Conservation (phyloP, 2,113 vertebrate species). For the Psittacula cyanocephala region DNA sequence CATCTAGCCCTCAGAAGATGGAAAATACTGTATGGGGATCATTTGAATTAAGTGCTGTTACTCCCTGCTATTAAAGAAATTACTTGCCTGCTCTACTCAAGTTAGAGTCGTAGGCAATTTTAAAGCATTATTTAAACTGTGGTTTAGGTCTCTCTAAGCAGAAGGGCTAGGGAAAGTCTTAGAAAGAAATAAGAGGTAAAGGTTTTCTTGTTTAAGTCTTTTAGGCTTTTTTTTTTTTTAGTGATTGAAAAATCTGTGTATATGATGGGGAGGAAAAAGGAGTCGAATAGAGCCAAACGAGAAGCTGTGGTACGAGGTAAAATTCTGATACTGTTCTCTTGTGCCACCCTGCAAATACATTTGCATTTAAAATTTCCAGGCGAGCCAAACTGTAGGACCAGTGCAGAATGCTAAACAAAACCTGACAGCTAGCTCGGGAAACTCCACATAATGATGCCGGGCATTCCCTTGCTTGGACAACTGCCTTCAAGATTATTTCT, state of each 20-base stretch:
- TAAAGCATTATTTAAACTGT: neutral
- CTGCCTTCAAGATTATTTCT: neutral
- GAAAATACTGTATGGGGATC: neutral
- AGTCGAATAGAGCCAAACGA: accelerated
- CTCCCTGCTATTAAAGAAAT: neutral
- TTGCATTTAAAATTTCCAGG: slow-evolving; percentile 41
- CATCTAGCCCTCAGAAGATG: neutral
- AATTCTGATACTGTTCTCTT: slow-evolving; percentile 8
- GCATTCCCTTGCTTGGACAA: neutral
- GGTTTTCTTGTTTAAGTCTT: neutral
- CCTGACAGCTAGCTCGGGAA: neutral
- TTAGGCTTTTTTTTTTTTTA: neutral
- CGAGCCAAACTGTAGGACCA: neutral
- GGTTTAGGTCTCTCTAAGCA: neutral
- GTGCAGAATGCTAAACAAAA: slow-evolving; percentile 24
- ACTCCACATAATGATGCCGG: accelerated
- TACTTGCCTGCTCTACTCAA: neutral
- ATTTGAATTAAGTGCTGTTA: neutral
- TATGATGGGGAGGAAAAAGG: neutral
- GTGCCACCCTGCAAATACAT: neutral
- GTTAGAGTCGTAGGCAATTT: neutral
- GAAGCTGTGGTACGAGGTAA: neutral
- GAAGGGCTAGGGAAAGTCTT: neutral
- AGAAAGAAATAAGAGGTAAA: neutral
- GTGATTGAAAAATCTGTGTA: neutral